Conservation (phyloP, 2,113 vertebrate species). For the Amia ocellicauda region DNA sequence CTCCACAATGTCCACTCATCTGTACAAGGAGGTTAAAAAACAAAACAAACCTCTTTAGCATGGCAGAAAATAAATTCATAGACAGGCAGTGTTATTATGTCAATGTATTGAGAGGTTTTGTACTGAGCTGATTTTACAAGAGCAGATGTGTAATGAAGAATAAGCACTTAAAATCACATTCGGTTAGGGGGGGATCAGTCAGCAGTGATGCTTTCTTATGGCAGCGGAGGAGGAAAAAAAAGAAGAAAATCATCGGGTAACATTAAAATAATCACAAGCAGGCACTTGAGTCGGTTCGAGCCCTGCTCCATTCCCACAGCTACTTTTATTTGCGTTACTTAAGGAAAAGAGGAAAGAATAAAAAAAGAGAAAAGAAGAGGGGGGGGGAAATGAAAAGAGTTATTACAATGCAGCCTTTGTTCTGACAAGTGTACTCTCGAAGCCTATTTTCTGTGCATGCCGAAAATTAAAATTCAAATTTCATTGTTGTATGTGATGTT, state of each 20-base stretch:
- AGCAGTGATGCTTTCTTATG: not conserved
- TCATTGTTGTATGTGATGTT: conserved; percentile 88
- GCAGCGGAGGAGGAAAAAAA: not conserved
- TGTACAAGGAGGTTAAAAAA: no score
- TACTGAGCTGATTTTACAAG: not conserved
- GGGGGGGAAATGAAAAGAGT: conserved; percentile 40
- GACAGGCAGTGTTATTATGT: not conserved
- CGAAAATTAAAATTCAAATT: conserved; percentile 86
- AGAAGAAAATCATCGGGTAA: not conserved
- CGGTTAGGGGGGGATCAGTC: not conserved
- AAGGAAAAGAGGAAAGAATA: not conserved
- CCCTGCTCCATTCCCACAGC: not conserved
- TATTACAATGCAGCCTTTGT: conserved; percentile 57
- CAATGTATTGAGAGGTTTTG: conserved; percentile 1
- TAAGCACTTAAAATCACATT: not conserved
- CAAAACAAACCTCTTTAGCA: not conserved
- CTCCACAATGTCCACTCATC: no score
- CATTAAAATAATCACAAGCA: conserved; percentile 10
- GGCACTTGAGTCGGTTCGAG: not conserved
- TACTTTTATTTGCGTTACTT: conserved; percentile 22
- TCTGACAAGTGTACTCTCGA: conserved; percentile 56
- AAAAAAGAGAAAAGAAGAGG: not conserved
- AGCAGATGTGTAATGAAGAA: not conserved
- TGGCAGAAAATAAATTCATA: not conserved
- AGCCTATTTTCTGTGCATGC: conserved; percentile 57